These are phyloP conservation scores for Aix galericulata DNA, from an alignment of 2,113 vertebrate genomes.

Conservation along the genomic window DNA sequence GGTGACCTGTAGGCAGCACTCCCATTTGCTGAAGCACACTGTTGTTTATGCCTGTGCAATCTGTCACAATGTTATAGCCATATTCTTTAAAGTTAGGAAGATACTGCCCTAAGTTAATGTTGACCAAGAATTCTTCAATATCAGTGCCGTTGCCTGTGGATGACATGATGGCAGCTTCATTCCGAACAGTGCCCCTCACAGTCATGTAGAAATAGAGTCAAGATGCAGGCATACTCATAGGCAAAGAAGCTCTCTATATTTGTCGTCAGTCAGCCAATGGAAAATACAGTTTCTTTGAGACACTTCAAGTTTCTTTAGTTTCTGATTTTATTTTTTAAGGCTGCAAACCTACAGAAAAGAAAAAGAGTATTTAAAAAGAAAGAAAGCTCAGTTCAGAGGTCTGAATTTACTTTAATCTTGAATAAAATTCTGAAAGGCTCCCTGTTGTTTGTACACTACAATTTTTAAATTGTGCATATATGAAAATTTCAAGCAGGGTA, in stretches of 20 bases:
- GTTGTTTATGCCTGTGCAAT: conserved; percentile 82
- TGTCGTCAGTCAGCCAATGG: neutral
- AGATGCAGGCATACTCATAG: neutral
- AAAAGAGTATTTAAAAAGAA: neutral
- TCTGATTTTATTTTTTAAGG: neutral
- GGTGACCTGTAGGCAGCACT: conserved; percentile 90
- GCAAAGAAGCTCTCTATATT: neutral
- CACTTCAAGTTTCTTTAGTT: neutral
- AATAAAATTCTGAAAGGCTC: neutral
- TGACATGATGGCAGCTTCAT: conserved; percentile 80
- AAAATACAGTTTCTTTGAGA: neutral
- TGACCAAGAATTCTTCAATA: conserved; percentile 82
- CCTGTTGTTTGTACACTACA: neutral
- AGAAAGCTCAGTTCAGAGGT: neutral
- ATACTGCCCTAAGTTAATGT: conserved; percentile 89
- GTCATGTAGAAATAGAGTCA: neutral
- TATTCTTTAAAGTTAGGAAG: conserved; percentile 73
- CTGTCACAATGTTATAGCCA: conserved; percentile 80
- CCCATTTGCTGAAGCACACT: conserved; percentile 80
- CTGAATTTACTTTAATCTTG: neutral
- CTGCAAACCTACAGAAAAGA: neutral
- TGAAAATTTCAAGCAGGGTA: neutral
- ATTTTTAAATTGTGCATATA: neutral
- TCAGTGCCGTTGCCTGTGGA: conserved; percentile 66
- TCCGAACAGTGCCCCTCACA: conserved; percentile 4